phyloP scores from a whole-genome alignment of 2,888 invertebrate species.

The Amiota mariae region DNA sequence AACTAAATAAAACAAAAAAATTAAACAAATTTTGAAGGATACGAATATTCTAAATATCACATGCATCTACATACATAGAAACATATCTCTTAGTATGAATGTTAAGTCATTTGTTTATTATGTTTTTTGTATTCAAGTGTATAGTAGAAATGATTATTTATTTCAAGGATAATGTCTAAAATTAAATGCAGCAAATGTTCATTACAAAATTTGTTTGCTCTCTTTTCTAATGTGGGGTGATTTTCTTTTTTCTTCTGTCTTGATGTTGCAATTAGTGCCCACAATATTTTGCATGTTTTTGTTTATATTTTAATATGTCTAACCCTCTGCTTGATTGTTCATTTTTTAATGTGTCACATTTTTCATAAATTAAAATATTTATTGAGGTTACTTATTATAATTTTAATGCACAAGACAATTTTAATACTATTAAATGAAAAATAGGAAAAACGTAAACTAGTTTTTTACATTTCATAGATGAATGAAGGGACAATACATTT shows the following conservation, averaged over 20 bases:
- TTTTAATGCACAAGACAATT: no score
- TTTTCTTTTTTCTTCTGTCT: no score
- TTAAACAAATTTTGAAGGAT: conserved; percentile 11
- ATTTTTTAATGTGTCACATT: no score
- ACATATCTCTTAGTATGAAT: background rate
- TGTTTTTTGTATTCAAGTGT: conserved; percentile 8
- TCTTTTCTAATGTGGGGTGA: no score
- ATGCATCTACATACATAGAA: background rate
- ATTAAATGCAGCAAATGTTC: conserved; percentile 33
- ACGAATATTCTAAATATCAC: background rate
- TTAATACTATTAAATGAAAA: no score
- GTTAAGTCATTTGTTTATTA: background rate
- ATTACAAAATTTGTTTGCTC: conserved; percentile 15
- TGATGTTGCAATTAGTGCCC: conserved; percentile 1
- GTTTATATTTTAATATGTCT: background rate
- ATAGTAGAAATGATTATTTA: conserved; percentile 29
- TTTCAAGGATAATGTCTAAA: conserved; percentile 63
- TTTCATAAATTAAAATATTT: no score
- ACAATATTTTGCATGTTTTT: background rate
- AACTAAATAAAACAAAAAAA: no score
- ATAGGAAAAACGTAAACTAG: no score
- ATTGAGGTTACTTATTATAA: no score
- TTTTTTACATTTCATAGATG: no score
- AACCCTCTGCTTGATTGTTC: background rate
- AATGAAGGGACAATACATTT: no score